Evolutionary conservation across 1,140 invertebrate genomes (phyloP).

Genomic region (Rhopalosiphum padi): DNA sequence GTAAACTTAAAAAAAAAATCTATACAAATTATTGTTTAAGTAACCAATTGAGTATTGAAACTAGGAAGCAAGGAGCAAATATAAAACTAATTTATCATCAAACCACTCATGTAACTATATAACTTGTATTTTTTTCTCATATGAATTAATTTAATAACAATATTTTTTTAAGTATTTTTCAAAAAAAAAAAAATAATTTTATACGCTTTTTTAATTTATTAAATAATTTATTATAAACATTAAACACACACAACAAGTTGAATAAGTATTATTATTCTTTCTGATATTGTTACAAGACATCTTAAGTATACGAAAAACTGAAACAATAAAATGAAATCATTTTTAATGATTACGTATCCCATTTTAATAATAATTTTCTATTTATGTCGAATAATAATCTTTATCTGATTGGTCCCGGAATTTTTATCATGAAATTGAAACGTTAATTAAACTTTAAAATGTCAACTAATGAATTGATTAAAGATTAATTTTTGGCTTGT

Average conservation of each 20-base stretch:
- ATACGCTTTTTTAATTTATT: not conserved
- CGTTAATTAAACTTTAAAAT: not conserved
- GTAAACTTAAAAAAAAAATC: no score
- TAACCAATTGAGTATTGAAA: not conserved
- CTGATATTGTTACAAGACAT: not conserved
- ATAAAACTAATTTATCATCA: not conserved
- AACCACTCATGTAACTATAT: not conserved
- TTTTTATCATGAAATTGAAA: not conserved
- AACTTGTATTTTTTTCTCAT: not conserved
- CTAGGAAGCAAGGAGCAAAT: not conserved
- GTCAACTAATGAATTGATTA: not conserved
- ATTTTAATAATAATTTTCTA: not conserved
- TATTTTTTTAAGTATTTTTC: not conserved
- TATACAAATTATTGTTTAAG: not conserved
- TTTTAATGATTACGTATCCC: not conserved
- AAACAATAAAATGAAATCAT: not conserved
- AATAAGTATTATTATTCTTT: not conserved
- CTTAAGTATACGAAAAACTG: not conserved
- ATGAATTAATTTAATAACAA: not conserved
- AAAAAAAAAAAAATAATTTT: not conserved
- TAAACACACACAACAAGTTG: not conserved
- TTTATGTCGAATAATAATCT: not conserved
- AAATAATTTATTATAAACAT: conserved; percentile 6
- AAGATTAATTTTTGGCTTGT: not conserved
- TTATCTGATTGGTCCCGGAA: not conserved